Percentiles rank a stretch among this genome's conserved stretches.
These are phyloP conservation scores for Psittacara wagleri DNA, from an alignment of 2,113 vertebrate genomes.

Conservation along the genomic window DNA sequence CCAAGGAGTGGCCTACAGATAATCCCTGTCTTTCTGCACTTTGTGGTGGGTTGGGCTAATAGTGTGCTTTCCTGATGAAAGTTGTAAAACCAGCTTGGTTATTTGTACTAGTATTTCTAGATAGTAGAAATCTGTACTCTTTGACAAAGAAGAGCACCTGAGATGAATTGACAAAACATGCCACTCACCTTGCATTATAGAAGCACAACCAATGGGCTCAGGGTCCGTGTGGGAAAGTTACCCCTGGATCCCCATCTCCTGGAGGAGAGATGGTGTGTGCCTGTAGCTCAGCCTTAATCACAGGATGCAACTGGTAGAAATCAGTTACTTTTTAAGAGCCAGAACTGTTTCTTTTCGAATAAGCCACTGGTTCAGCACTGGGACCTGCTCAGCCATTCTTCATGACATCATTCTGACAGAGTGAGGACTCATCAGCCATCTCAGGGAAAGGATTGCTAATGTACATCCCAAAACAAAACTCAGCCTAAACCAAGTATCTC, in stretches of 20 bases:
- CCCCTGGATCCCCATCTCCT: background rate
- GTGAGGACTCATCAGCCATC: accelerated
- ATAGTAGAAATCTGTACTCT: background rate
- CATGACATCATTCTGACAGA: background rate
- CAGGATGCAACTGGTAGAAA: background rate
- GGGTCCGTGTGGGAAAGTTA: background rate
- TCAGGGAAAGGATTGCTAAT: background rate
- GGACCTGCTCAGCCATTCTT: background rate
- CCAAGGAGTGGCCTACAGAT: background rate
- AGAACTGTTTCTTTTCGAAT: background rate
- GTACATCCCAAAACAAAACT: background rate
- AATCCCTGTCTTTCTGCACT: background rate
- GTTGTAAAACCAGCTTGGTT: background rate
- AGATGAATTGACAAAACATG: background rate
- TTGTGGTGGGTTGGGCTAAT: background rate
- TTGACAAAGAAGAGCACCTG: background rate
- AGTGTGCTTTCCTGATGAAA: background rate
- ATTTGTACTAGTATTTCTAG: background rate
- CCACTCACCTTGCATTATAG: background rate
- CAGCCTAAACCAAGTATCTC: background rate
- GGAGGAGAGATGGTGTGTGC: background rate
- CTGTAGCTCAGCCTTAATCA: background rate
- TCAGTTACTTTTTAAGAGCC: background rate
- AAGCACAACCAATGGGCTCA: background rate
- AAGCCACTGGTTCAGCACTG: background rate